Evolutionary conservation across 2,113 vertebrate species (phyloP), one percentile per base, ranked within the genome.

Genomic region (Suncus etruscus): DNA sequence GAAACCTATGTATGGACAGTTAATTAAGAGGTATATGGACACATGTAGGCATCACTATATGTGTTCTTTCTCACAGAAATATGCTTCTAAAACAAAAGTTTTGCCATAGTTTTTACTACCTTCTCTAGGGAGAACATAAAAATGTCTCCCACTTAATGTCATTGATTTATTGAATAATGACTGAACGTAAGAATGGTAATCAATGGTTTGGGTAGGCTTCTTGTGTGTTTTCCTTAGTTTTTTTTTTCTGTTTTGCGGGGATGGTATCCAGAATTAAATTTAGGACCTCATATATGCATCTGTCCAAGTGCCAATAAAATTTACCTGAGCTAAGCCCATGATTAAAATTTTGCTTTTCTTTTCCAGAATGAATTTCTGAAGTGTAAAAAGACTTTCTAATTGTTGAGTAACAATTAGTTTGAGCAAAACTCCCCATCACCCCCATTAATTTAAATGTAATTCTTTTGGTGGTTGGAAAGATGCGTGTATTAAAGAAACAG

Each of bases 401-500:
- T 84, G 27, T 80, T 86, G 79, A 92, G 79, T 78, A 90, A 91
- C 86, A 77, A 87, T 48, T 86, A 81, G 9, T 47, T 69, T 83
- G 68, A 79, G 70, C 29, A 78, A 31, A 74, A 83, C 39, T 58
- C 83, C 31, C 12, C 25, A 65, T 27, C 66, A 75, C 83, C 72
- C 58, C 82, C 85, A 85, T 87, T 6, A 87, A 83, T 82, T 51
- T 76, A n/a, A 76, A 74, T 92, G 75, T 88, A 65, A 90, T 32
- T 77, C 85, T 94, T 94, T 51, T 77, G 22, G 66, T 16, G 63
- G 29, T 92, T 91, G 70, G 68, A 91, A 80, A 86, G 76, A 8
- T 77, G 51, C 77, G 95, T 83, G 77, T 95, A 86, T 91, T 93
- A 92, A 91, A 92, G 65, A 11, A 84, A 91, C 20, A 83, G 75